A percentile compares a stretch with the other conserved stretches of the same genome.
phyloP scores from a whole-genome alignment of 2,888 invertebrate genomes.

The Dicyrtoma fusca region DNA sequence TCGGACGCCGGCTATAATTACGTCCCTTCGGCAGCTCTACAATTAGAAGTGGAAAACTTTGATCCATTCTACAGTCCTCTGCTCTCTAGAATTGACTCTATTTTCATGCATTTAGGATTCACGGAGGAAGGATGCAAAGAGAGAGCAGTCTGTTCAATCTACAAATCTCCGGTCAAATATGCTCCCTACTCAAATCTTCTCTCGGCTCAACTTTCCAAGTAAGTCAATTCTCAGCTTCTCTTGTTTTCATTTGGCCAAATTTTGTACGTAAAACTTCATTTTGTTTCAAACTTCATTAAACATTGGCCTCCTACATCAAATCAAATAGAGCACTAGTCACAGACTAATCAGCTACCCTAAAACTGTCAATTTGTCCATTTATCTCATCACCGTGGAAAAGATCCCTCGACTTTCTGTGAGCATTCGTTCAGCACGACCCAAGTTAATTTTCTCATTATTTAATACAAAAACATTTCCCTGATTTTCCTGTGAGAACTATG shows the following conservation, averaged over 20 bases:
- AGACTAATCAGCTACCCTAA: no score
- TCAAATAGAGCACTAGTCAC: neutral
- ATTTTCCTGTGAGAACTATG: slow-evolving; percentile 9
- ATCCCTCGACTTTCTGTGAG: no score
- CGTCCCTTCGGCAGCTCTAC: slow-evolving; percentile 52
- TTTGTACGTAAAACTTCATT: no score
- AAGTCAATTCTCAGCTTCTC: slow-evolving; percentile 59
- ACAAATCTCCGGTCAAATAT: slow-evolving; percentile 78
- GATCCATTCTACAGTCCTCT: slow-evolving; percentile 86
- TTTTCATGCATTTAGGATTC: slow-evolving; percentile 72
- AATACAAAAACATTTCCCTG: neutral
- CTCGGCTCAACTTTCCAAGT: slow-evolving; percentile 87
- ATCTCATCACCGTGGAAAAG: no score
- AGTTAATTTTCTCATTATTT: neutral
- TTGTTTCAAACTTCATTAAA: no score
- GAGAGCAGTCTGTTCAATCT: slow-evolving; percentile 80
- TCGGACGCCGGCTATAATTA: slow-evolving; percentile 39
- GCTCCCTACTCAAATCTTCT: slow-evolving; percentile 85
- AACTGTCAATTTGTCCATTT: no score
- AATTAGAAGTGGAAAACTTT: slow-evolving; percentile 62
- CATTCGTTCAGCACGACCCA: neutral
- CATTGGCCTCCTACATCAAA: neutral
- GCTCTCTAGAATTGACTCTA: slow-evolving; percentile 74
- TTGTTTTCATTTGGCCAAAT: neutral
- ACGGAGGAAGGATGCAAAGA: slow-evolving; percentile 74